phyloP scores from a whole-genome alignment of 2,797 vertebrate genomes.

The Micrastur ruficollis region DNA sequence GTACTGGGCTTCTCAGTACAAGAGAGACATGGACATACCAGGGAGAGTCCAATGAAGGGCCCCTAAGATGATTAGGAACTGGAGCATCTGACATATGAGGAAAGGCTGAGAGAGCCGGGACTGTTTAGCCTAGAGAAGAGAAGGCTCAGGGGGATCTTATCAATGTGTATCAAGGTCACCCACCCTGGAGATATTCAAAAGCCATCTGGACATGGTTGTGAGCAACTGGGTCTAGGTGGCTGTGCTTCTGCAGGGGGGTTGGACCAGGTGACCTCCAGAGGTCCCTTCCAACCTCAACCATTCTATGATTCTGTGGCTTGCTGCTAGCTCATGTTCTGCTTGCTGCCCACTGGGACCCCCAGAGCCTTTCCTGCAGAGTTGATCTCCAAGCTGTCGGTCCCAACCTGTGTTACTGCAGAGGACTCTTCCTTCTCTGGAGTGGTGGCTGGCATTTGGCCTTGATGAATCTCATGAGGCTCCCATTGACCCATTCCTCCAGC shows the following conservation, averaged over 20 bases:
- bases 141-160: neutral
- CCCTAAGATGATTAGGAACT: too few relatives aligned
- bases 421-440: neutral
- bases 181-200: neutral
- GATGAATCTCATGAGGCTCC: neutral
- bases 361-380: neutral
- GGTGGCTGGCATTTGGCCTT: neutral
- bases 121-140: neutral
- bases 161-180: neutral
- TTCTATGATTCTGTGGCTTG: neutral
- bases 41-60: too few relatives aligned
- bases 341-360: neutral
- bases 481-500: neutral
- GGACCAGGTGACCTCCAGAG: neutral
- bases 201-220: neutral
- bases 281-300: neutral
- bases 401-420: neutral
- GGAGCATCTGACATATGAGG: too few relatives aligned
- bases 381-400: neutral
- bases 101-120: too few relatives aligned
- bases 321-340: neutral
- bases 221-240: neutral
- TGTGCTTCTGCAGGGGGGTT: neutral
- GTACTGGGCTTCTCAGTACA: too few relatives aligned
- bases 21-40: too few relatives aligned